Evolutionary conservation across 2,113 vertebrate species (phyloP).

Genomic region (Rana temporaria): DNA sequence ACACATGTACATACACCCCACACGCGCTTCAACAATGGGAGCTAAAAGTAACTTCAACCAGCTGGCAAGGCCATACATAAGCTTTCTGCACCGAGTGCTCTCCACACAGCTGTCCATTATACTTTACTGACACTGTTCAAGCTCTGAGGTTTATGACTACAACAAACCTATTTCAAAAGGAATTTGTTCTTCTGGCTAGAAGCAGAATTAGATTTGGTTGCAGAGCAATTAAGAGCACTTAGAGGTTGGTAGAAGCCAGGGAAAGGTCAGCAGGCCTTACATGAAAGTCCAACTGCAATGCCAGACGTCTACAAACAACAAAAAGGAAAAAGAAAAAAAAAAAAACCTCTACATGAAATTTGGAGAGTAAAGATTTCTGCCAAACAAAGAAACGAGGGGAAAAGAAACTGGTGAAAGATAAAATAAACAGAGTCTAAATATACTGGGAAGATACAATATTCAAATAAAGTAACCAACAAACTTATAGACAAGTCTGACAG

Average conservation of each 20-base stretch:
- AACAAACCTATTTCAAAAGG: slow-evolving; percentile 25
- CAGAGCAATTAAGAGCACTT: slow-evolving; percentile 52
- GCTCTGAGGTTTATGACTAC: slow-evolving; percentile 34
- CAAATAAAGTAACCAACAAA: no score
- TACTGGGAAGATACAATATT: no score
- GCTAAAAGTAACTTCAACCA: slow-evolving; percentile 10
- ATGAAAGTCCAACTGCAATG: slow-evolving; percentile 38
- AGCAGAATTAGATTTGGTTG: slow-evolving; percentile 52
- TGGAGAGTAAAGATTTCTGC: slow-evolving; percentile 5
- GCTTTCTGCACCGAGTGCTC: background rate
- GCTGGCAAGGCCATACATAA: slow-evolving; percentile 4
- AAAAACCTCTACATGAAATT: slow-evolving; percentile 1
- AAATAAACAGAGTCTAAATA: no score
- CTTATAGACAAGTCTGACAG: no score
- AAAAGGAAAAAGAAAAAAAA: background rate
- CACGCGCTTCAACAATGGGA: slow-evolving; percentile 5
- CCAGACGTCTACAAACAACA: background rate
- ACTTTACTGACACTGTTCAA: slow-evolving; percentile 20
- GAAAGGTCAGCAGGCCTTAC: slow-evolving; percentile 52
- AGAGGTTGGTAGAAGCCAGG: slow-evolving; percentile 41
- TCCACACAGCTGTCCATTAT: slow-evolving; percentile 46
- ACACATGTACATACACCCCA: background rate
- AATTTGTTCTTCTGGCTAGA: slow-evolving; percentile 45
- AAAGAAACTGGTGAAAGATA: background rate
- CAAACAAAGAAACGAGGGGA: background rate